Conservation (phyloP, 2,113 vertebrate genomes). For the Mus spicilegus region DNA sequence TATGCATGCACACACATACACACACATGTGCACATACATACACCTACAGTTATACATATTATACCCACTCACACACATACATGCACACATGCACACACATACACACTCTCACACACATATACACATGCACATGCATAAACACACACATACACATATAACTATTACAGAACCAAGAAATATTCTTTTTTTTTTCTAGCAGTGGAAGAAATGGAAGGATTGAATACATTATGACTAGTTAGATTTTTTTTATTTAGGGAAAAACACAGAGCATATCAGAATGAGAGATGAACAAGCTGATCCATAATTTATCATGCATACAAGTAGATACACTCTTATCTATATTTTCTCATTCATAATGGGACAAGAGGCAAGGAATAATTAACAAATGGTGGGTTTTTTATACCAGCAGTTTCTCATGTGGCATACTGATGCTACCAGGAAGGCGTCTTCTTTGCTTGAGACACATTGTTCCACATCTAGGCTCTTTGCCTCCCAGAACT, state of each 20-base stretch:
- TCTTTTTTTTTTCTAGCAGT: neutral
- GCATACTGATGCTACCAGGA: neutral
- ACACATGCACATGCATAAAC: neutral
- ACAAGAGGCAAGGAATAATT: conserved; percentile 4
- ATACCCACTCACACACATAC: neutral
- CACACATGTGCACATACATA: neutral
- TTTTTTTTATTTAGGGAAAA: neutral
- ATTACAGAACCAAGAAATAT: neutral
- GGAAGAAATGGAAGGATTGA: neutral
- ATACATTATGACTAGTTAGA: neutral
- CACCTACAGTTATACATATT: neutral
- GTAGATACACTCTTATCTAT: neutral
- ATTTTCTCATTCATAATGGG: neutral
- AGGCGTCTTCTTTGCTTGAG: neutral
- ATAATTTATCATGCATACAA: neutral
- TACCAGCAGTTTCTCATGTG: neutral
- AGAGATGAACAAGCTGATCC: neutral
- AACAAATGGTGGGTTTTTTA: neutral
- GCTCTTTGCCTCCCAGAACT: neutral
- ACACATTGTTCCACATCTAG: neutral
- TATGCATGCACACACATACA: neutral
- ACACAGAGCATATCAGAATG: neutral
- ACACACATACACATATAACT: neutral
- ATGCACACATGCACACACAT: neutral
- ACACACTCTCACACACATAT: neutral